Conservation (phyloP, 2,888 invertebrate genomes). For the Philereme vetulata region DNA sequence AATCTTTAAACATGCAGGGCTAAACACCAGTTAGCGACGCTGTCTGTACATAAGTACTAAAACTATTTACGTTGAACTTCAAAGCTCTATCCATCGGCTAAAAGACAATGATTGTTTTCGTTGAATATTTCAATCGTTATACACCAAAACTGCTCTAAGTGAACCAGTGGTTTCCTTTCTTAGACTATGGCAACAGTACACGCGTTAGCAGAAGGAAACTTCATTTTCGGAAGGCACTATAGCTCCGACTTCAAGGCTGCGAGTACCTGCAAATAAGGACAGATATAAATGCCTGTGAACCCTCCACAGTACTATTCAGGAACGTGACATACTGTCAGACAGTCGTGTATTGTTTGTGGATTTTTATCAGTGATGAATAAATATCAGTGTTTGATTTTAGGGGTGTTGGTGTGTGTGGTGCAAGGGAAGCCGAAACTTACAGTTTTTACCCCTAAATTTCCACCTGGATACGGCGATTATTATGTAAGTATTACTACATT, state of each 20-base stretch:
- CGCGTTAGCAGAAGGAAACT: slow-evolving; percentile 62
- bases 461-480: slow-evolving; percentile 67
- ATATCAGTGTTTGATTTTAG: slow-evolving; percentile 56
- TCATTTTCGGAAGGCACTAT: slow-evolving; percentile 69
- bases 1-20: too few species aligned
- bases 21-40: too few species aligned
- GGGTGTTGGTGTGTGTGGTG: slow-evolving; percentile 52
- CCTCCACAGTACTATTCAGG: slow-evolving; percentile 70
- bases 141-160: background rate
- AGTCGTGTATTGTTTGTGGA: slow-evolving; percentile 51
- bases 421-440: slow-evolving; percentile 58
- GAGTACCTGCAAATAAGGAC: slow-evolving; percentile 68
- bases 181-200: slow-evolving; percentile 20
- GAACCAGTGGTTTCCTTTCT: background rate
- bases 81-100: too few species aligned
- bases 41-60: too few species aligned
- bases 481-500: slow-evolving; percentile 28
- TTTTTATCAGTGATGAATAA: slow-evolving; percentile 51
- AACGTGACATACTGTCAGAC: slow-evolving; percentile 52
- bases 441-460: slow-evolving; percentile 68
- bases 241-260: slow-evolving; percentile 66
- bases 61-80: too few species aligned
- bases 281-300: slow-evolving; percentile 78
- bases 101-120: too few species aligned
- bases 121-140: background rate